phyloP scores from a whole-genome alignment of 2,113 vertebrate genomes.

The Xenopus borealis region DNA sequence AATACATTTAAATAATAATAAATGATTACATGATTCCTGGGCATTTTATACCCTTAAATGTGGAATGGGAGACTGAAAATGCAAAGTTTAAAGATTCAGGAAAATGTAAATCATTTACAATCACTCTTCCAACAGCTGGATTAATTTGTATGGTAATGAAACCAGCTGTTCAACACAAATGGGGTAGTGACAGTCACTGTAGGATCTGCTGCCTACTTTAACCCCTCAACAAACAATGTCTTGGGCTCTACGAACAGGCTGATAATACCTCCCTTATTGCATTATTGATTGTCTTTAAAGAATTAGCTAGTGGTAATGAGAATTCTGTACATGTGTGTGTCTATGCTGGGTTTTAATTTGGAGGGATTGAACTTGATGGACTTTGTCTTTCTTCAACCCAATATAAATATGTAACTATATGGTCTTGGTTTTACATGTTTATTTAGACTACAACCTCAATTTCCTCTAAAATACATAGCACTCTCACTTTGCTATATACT shows the following conservation, averaged over 20 bases:
- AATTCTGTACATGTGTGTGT: no score
- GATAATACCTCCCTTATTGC: background rate
- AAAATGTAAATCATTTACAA: slow-evolving; percentile 43
- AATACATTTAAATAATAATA: no score
- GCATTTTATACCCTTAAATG: slow-evolving; percentile 5
- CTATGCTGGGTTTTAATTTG: no score
- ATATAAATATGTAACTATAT: no score
- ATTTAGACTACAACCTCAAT: background rate
- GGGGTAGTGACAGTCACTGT: slow-evolving; percentile 13
- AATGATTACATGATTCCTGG: no score
- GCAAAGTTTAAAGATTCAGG: slow-evolving; percentile 32
- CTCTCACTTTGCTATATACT: no score
- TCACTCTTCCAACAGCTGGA: slow-evolving; percentile 41
- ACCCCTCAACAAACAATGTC: slow-evolving; percentile 18
- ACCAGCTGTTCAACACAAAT: slow-evolving; percentile 25
- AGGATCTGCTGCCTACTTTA: slow-evolving; percentile 23
- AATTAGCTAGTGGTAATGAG: background rate
- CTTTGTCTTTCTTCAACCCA: no score
- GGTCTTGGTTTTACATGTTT: background rate
- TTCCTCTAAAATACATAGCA: no score
- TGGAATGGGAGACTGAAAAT: slow-evolving; percentile 25
- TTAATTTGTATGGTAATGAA: slow-evolving; percentile 43
- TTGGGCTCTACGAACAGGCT: background rate
- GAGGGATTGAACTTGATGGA: no score
- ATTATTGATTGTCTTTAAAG: background rate